Conservation (phyloP, 2,888 invertebrate genomes). For the Dione vanillae region DNA sequence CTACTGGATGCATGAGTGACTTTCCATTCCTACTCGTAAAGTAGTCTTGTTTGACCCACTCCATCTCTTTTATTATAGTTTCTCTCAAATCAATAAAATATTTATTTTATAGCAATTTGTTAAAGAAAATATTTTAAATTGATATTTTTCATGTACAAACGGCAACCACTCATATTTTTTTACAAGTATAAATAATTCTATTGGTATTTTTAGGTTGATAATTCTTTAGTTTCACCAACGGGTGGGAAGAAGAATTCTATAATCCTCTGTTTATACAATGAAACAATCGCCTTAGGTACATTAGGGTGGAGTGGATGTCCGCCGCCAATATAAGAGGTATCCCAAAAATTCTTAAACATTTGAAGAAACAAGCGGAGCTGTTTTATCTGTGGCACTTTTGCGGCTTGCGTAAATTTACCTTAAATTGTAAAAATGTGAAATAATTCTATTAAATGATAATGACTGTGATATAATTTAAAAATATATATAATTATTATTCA, state of each 20-base stretch:
- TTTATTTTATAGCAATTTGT: no score
- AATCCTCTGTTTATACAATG: conserved; percentile 53
- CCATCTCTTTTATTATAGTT: no score
- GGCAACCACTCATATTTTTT: no score
- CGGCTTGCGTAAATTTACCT: conserved; percentile 61
- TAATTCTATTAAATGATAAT: not conserved
- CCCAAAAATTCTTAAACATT: conserved; percentile 55
- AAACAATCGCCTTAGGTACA: conserved; percentile 53
- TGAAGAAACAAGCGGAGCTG: conserved; percentile 54
- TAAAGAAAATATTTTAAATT: no score
- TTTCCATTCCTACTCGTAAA: no score
- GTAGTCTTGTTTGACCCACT: no score
- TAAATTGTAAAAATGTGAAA: conserved; percentile 14
- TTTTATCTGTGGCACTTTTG: conserved; percentile 55
- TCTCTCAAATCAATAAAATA: no score
- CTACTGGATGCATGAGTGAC: no score
- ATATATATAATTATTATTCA: not conserved
- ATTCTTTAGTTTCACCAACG: conserved; percentile 47
- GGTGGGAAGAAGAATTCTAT: conserved; percentile 56
- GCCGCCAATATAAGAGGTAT: conserved; percentile 52
- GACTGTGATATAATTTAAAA: no score
- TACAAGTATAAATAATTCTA: not conserved
- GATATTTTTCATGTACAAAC: no score
- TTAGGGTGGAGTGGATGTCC: conserved; percentile 55
- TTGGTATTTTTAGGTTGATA: not conserved